Percentiles rank a stretch among this genome's conserved stretches.
Evolutionary conservation across 2,797 vertebrate genomes (phyloP).

Genomic region (Phataginus tetradactyla): DNA sequence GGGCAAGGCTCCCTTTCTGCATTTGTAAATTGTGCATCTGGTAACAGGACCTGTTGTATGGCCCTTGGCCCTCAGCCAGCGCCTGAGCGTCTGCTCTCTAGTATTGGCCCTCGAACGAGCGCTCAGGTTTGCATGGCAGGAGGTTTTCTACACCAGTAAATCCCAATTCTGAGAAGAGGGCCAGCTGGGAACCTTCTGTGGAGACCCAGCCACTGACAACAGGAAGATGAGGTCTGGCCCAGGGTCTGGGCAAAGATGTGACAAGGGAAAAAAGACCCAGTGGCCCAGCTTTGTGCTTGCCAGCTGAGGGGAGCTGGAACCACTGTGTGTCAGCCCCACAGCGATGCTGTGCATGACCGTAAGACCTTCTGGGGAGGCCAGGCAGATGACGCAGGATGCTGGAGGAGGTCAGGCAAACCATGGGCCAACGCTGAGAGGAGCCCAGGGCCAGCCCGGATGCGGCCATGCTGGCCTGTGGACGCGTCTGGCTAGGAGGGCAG

Average conservation of each 20-base stretch:
- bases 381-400: neutral
- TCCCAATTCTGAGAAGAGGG: neutral
- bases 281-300: neutral
- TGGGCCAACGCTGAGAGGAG: rapidly evolving
- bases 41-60: neutral
- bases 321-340: neutral
- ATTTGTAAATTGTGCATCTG: neutral
- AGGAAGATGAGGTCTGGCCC: neutral
- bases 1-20: neutral
- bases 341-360: neutral
- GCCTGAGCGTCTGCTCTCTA: rapidly evolving
- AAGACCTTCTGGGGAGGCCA: neutral
- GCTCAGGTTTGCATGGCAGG: neutral
- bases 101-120: neutral
- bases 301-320: neutral
- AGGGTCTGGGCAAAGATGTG: neutral
- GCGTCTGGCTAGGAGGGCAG: neutral
- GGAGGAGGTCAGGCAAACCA: neutral
- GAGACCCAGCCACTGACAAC: too few relatives aligned
- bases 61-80: neutral
- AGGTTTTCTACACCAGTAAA: neutral
- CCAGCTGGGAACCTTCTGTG: neutral
- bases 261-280: neutral
- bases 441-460: neutral
- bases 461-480: neutral